Evolutionary conservation across 2,113 vertebrate species (phyloP).

Genomic region (Spheniscus mendiculus): DNA sequence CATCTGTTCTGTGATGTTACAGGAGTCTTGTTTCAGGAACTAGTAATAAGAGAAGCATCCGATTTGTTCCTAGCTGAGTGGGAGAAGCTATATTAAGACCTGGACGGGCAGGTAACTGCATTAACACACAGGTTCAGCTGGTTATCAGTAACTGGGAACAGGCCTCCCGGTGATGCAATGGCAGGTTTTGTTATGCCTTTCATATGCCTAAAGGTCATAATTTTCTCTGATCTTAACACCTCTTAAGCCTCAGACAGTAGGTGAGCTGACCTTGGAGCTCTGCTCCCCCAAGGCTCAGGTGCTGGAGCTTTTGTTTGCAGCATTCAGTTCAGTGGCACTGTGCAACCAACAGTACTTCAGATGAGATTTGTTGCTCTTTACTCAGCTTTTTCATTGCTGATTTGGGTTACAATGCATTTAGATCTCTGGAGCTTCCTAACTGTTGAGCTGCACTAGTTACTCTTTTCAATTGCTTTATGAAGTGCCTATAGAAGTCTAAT

Average conservation of each 20-base stretch:
- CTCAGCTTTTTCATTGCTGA: not conserved
- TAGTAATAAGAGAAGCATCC: not conserved
- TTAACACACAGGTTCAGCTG: not conserved
- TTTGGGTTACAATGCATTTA: not conserved
- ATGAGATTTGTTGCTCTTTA: not conserved
- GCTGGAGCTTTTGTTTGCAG: not conserved
- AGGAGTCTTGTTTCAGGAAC: not conserved
- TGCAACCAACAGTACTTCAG: not conserved
- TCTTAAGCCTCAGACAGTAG: not conserved
- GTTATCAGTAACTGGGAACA: not conserved
- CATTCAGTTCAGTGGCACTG: not conserved
- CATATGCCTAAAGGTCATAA: not conserved
- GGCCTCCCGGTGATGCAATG: accelerated
- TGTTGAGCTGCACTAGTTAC: not conserved
- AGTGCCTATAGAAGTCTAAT: not conserved
- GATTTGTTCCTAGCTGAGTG: not conserved
- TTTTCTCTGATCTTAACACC: not conserved
- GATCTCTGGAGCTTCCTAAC: not conserved
- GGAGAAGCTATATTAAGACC: not conserved
- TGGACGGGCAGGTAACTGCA: not conserved
- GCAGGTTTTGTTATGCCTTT: not conserved
- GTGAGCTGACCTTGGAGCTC: not conserved
- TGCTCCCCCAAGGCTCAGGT: not conserved
- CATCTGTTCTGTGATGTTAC: not conserved
- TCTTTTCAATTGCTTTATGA: not conserved